A percentile compares a stretch with the other conserved stretches of the same genome.
Evolutionary conservation across 2,113 vertebrate genomes (phyloP).

Genomic region (Okapia johnstoni): DNA sequence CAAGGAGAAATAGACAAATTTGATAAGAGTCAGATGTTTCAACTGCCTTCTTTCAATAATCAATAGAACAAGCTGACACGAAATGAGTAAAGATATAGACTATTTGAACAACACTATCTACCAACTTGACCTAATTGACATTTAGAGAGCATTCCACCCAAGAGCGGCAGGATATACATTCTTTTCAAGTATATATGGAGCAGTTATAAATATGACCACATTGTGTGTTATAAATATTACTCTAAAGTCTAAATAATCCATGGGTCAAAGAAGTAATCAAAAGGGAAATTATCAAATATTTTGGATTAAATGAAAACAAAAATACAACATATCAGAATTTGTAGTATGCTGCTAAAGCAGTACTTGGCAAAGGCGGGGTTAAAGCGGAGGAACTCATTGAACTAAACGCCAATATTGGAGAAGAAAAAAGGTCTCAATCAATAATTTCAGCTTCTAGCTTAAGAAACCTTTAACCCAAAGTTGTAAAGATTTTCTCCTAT

Average conservation of each 20-base stretch:
- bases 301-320: slow-evolving; percentile 13
- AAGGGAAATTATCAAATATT: background rate
- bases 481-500: background rate
- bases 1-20: slow-evolving; percentile 14
- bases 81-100: background rate
- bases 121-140: background rate
- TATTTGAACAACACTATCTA: background rate
- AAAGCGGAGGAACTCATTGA: background rate
- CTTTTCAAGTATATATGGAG: background rate
- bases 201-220: background rate
- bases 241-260: background rate
- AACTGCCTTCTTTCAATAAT: background rate
- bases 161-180: background rate
- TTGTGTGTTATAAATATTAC: background rate
- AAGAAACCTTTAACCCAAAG: background rate
- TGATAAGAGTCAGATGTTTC: background rate
- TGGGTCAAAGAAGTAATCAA: background rate
- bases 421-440: background rate
- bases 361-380: background rate
- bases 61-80: background rate
- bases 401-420: background rate
- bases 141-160: background rate
- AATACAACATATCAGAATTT: background rate
- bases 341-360: background rate
- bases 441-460: background rate